Evolutionary conservation across 92 coral and sea anemone species (phyloP).

Genomic region (Muricea muricata): DNA sequence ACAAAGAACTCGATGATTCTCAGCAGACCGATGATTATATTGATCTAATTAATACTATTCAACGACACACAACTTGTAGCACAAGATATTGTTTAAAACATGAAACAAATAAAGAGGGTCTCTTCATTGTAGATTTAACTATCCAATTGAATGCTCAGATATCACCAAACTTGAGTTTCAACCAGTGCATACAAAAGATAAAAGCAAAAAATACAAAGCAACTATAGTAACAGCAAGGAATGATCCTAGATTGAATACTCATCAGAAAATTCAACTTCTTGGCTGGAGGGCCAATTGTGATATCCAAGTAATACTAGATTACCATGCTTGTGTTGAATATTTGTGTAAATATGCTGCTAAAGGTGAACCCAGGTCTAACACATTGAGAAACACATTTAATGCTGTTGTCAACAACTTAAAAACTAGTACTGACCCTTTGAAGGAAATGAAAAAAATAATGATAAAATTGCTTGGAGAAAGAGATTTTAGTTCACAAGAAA

Average conservation of each 20-base stretch:
- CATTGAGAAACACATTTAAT: conserved; percentile 66
- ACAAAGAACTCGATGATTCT: conserved; percentile 24
- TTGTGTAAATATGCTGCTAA: conserved; percentile 68
- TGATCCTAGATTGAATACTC: conserved; percentile 57
- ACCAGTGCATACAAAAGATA: conserved; percentile 49
- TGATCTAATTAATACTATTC: too few relatives aligned
- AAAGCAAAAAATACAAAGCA: conserved; percentile 46
- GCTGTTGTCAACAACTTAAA: conserved; percentile 37
- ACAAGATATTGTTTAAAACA: conserved; percentile 29
- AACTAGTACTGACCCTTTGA: conserved; percentile 9
- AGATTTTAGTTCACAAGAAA: conserved; percentile 72
- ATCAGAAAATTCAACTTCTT: conserved; percentile 53
- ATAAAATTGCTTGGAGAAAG: conserved; percentile 63
- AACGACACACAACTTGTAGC: too few relatives aligned
- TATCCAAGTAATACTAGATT: conserved; percentile 49
- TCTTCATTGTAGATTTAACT: too few relatives aligned
- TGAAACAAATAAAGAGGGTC: not conserved
- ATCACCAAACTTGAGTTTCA: conserved; percentile 43
- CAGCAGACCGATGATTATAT: too few relatives aligned
- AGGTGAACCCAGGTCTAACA: conserved; percentile 65
- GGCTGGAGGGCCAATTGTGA: conserved; percentile 71
- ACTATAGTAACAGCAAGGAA: conserved; percentile 48
- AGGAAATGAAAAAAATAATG: conserved; percentile 45
- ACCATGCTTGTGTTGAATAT: conserved; percentile 67
- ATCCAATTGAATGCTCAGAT: too few relatives aligned